Evolutionary conservation across 2,888 invertebrate species (phyloP).

Genomic region (Theristus sp.): DNA sequence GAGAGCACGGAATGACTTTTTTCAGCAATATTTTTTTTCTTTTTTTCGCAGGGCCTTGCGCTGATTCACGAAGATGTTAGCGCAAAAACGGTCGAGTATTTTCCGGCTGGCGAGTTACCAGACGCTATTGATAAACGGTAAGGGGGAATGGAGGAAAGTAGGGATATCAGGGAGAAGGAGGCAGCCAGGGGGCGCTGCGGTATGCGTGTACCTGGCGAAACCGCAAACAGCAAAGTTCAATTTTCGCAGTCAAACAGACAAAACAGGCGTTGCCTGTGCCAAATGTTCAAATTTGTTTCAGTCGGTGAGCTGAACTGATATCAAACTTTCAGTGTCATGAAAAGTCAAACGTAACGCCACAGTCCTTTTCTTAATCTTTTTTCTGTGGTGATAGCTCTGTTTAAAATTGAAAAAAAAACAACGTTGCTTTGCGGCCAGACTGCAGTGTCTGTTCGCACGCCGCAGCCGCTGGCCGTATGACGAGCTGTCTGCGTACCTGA

Average conservation of each 20-base stretch:
- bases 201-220: too few relatives aligned
- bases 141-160: too few relatives aligned
- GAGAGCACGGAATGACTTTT: too few relatives aligned
- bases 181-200: too few relatives aligned
- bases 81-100: not conserved
- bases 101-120: not conserved
- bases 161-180: too few relatives aligned
- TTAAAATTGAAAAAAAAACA: not conserved
- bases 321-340: not conserved
- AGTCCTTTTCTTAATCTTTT: not conserved
- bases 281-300: too few relatives aligned
- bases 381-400: not conserved
- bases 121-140: not conserved
- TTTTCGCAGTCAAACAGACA: too few relatives aligned
- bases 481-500: not conserved
- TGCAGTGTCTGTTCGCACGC: not conserved
- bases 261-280: too few relatives aligned
- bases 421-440: not conserved
- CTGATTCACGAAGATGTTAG: not conserved
- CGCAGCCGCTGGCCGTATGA: not conserved
- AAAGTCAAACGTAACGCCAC: too few relatives aligned
- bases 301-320: not conserved
- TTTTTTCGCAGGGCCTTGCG: conserved; percentile 1
- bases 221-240: too few relatives aligned
- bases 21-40: too few relatives aligned